Base-by-base conservation (phyloP, 2,888 invertebrate species). In the Drosophila infuscata region DNA sequence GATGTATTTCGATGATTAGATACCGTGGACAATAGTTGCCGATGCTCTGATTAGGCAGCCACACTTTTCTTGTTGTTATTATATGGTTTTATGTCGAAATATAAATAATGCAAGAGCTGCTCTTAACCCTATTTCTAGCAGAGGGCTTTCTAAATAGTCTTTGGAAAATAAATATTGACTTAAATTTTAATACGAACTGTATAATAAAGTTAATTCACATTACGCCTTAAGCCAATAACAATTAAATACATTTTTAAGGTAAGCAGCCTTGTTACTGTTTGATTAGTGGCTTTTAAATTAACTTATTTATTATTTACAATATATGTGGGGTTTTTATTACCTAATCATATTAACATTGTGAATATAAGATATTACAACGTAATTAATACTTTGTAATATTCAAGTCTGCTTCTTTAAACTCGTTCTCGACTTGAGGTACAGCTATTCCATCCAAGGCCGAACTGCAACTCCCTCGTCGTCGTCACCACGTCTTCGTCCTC, bases 1-100 rank as follows among this genome's bases (percentile, higher is more conserved):
- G 43, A 65, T 41, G 30, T 30, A 41, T 57, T 53, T 52, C 43
- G 49, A 54, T 70, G 84, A 83, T 86, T 60, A 81, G 83, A 83
- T 86, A 77, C 74, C 11, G 35, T 56, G 57, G 25, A 43, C 74
- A 64, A 48, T 36, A 49, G 41, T 32, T 43, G 38, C 41, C 51
- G 49, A 67, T 74, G 41, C 35, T 33, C 32, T 60, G 67, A 67
- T 75, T 72, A 52, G 56, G 9, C 52, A 57, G 74, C 54, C 71
- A 68, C 70, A 79, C 63, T 64, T 48, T 46, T 38, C 7, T 33
- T 57, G 30, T 20, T 43, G 1, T 25, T 70, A 20, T 68, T 51
- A 8, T 59, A 36, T 65, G 11, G 38, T 17, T 43, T 49, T 3
- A 25, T 64, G 8, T 46, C 46, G n/a, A 36, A 17, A 36, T 17